A percentile compares a stretch with the other conserved stretches of the same genome.
Conservation (phyloP, 2,888 invertebrate genomes). For the Criorhina ranunculi region DNA sequence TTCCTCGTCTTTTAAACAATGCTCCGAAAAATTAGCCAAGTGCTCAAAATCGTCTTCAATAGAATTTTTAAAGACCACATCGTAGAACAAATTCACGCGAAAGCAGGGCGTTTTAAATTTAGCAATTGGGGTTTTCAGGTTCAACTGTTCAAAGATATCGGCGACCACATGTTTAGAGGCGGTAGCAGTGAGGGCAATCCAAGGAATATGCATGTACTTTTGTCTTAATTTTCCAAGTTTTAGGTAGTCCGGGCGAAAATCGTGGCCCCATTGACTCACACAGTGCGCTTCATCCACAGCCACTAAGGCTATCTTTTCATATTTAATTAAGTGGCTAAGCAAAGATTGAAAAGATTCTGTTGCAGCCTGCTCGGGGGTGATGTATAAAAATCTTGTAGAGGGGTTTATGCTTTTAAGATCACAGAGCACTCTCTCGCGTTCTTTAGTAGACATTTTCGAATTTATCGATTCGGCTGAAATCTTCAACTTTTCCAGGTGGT, state of each 20-base stretch:
- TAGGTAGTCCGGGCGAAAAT: constrained; percentile 97
- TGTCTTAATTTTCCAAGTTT: constrained; percentile 90
- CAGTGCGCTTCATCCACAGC: constrained; percentile 99
- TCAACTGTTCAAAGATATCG: constrained; percentile 92
- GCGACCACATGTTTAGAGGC: constrained; percentile 92
- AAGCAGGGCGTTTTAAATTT: constrained; percentile 95
- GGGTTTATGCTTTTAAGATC: constrained; percentile 92
- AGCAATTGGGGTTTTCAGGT: constrained; percentile 88
- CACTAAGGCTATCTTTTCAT: constrained; percentile 93
- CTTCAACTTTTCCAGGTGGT: constrained; percentile 91
- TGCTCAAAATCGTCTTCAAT: constrained; percentile 93
- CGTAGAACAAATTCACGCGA: constrained; percentile 96
- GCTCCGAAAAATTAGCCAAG: constrained; percentile 89
- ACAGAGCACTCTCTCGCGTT: constrained; percentile 90
- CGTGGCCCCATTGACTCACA: constrained; percentile 99
- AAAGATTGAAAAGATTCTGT: constrained; percentile 90
- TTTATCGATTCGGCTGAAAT: constrained; percentile 95
- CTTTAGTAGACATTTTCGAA: constrained; percentile 93
- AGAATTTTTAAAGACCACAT: constrained; percentile 94
- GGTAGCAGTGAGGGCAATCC: constrained; percentile 98
- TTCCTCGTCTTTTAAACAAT: constrained; percentile 86
- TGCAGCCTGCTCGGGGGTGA: constrained; percentile 98
- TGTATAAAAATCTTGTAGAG: constrained; percentile 93
- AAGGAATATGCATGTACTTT: constrained; percentile 89
- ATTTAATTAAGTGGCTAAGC: constrained; percentile 89